These are phyloP conservation scores for Nautilus pompilius DNA, from an alignment of 1,140 invertebrate genomes.

Conservation along the genomic window DNA sequence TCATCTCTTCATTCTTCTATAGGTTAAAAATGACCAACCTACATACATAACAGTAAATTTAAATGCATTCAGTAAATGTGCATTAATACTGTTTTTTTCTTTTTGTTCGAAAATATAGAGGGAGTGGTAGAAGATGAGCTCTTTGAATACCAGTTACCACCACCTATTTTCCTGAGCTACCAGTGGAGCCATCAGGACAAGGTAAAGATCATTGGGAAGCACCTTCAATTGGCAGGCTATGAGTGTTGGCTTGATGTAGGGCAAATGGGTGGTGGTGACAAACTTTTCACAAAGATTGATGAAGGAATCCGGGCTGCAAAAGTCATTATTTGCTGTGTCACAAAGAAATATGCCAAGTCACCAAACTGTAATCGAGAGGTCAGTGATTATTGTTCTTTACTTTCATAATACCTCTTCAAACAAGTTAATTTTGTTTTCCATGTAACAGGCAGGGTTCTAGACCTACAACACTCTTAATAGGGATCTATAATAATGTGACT, in stretches of 20 bases:
- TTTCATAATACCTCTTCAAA: neutral
- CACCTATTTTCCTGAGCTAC: slow-evolving; percentile 49
- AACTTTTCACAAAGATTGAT: slow-evolving; percentile 49
- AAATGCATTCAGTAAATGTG: too few species aligned
- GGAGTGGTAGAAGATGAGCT: slow-evolving; percentile 41
- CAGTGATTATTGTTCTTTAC: neutral
- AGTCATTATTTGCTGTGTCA: slow-evolving; percentile 44
- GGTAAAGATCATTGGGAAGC: slow-evolving; percentile 39
- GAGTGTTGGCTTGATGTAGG: slow-evolving; percentile 51
- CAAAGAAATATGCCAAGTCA: slow-evolving; percentile 45
- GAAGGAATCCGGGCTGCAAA: slow-evolving; percentile 41
- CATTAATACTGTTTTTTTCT: neutral
- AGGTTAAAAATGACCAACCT: too few species aligned
- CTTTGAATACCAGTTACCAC: slow-evolving; percentile 36
- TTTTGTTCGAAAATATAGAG: slow-evolving; percentile 26
- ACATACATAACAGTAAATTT: too few species aligned
- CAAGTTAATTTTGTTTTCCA: too few species aligned
- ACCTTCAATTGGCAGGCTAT: slow-evolving; percentile 43
- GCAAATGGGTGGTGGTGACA: slow-evolving; percentile 53
- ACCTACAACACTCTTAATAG: too few species aligned
- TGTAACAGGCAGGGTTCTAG: too few species aligned
- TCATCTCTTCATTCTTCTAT: too few species aligned
- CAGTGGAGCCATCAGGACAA: slow-evolving; percentile 48
- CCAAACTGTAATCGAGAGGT: slow-evolving; percentile 52
- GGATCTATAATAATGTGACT: too few species aligned